A percentile compares a stretch with the other conserved stretches of the same genome.
Conservation (phyloP, 2,113 vertebrate species). For the Apus apus region DNA sequence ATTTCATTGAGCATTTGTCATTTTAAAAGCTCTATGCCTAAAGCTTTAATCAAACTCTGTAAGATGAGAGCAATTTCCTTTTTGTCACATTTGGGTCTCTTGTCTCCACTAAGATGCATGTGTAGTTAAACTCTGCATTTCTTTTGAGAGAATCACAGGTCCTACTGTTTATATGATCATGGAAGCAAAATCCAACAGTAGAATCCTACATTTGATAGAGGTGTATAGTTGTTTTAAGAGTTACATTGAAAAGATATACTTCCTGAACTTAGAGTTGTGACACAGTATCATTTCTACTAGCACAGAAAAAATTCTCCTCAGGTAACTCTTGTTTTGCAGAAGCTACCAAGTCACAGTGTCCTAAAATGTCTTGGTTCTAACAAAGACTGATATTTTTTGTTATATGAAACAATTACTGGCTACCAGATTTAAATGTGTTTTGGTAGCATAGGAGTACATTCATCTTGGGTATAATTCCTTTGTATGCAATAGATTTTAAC, state of each 20-base stretch:
- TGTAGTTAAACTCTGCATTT: background rate
- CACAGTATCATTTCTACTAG: background rate
- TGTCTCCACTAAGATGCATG: background rate
- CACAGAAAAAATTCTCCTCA: background rate
- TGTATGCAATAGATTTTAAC: background rate
- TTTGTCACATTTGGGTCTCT: constrained; percentile 3
- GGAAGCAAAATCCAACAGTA: background rate
- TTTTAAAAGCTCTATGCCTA: constrained; percentile 50
- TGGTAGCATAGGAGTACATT: background rate
- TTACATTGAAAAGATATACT: background rate
- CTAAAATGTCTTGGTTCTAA: background rate
- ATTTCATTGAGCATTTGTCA: constrained; percentile 62
- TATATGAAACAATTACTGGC: background rate
- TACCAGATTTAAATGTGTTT: background rate
- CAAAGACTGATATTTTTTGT: background rate
- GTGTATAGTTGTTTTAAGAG: background rate
- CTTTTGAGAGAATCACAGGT: background rate
- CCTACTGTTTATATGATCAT: background rate
- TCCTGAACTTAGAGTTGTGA: background rate
- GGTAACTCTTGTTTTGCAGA: background rate
- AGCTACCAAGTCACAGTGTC: background rate
- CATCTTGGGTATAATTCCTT: background rate
- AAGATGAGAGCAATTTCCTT: constrained; percentile 26
- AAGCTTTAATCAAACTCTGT: constrained; percentile 54
- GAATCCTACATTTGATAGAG: background rate